phyloP scores from a whole-genome alignment of 2,888 invertebrate genomes.

The Rhingia campestris region DNA sequence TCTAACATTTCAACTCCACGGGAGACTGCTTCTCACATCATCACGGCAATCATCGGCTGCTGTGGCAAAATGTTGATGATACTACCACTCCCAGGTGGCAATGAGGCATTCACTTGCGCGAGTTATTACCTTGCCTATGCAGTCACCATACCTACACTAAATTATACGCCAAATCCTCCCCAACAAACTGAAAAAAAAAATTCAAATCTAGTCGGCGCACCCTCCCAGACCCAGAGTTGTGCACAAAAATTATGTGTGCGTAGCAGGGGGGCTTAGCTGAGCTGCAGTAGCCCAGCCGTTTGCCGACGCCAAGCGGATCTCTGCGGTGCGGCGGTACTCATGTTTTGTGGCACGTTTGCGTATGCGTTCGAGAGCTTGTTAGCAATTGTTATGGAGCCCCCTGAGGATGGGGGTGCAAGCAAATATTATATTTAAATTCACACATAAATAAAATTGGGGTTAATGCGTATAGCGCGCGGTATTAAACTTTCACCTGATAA shows the following conservation, averaged over 20 bases:
- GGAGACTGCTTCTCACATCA: conserved; percentile 49
- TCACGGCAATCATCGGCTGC: conserved; percentile 38
- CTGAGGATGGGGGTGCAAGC: conserved; percentile 11
- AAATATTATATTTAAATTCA: conserved; percentile 72
- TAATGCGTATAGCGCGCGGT: conserved; percentile 69
- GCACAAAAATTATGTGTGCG: conserved; percentile 30
- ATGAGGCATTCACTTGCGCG: conserved; percentile 50
- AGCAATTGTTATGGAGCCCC: conserved; percentile 63
- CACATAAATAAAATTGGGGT: conserved; percentile 74
- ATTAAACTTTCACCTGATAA: conserved; percentile 72
- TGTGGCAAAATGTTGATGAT: conserved; percentile 16
- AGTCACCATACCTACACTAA: conserved; percentile 32
- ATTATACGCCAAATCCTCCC: conserved; percentile 54
- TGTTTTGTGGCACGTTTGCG: conserved; percentile 64
- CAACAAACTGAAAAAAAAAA: conserved; percentile 20
- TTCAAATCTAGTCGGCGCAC: conserved; percentile 48
- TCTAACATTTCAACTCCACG: conserved; percentile 24
- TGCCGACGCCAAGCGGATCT: background rate
- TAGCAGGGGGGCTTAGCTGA: conserved; percentile 39
- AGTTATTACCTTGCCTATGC: conserved; percentile 53
- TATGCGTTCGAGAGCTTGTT: conserved; percentile 63
- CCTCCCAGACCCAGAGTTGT: conserved; percentile 29
- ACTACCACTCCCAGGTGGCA: conserved; percentile 43
- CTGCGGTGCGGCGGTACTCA: conserved; percentile 40
- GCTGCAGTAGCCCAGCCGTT: conserved; percentile 7